Conservation (phyloP, 2,888 invertebrate genomes). For the Seladonia tumulorum region DNA sequence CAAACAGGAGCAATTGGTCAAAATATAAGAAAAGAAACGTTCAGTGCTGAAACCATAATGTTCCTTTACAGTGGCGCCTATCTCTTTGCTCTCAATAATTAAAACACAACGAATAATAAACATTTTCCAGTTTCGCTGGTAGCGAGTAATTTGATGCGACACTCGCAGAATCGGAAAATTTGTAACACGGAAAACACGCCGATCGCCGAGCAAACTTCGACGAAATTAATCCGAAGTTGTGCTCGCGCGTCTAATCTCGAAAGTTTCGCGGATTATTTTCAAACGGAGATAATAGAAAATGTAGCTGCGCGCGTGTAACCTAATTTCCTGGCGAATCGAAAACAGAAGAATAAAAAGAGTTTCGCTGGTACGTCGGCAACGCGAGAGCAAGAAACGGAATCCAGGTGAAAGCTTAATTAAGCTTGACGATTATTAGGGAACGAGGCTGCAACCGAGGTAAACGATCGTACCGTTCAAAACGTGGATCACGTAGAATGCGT, state of each 20-base stretch:
- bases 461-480: constrained; percentile 24
- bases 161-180: not conserved
- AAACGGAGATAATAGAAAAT: not conserved
- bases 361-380: not conserved
- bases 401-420: constrained; percentile 32
- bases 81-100: too few species aligned
- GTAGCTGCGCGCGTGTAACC: not conserved
- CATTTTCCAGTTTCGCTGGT: not conserved
- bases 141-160: not conserved
- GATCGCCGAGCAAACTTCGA: not conserved
- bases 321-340: not conserved
- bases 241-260: not conserved
- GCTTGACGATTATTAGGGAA: constrained; percentile 41
- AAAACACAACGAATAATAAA: too few species aligned
- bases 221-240: not conserved
- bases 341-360: not conserved
- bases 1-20: too few species aligned
- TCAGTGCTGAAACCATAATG: too few species aligned
- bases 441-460: constrained; percentile 1
- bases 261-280: constrained; percentile 4
- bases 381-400: not conserved
- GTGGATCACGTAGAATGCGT: constrained; percentile 64
- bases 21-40: too few species aligned
- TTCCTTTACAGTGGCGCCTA: too few species aligned
- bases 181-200: not conserved